Evolutionary conservation across 2,113 vertebrate species (phyloP).

Genomic region (Paraplagusia blochii): DNA sequence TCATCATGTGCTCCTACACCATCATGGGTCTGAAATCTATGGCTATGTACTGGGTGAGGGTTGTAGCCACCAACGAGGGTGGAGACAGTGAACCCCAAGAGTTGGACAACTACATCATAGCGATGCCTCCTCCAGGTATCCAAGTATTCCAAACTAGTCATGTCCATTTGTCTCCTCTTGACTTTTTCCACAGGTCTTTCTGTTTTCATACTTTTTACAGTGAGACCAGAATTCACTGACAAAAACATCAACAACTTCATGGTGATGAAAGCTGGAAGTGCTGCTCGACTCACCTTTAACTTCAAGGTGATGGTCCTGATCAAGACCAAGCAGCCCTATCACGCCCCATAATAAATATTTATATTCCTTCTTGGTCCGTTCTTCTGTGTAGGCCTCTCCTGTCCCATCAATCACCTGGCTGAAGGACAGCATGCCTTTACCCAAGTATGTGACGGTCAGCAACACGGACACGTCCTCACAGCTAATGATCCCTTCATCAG

Average conservation of each 20-base stretch:
- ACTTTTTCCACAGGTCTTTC: background rate
- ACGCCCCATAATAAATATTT: too few species aligned
- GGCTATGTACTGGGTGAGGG: constrained; percentile 78
- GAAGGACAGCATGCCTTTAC: constrained; percentile 79
- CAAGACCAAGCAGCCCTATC: background rate
- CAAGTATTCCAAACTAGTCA: constrained; percentile 50
- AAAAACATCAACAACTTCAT: constrained; percentile 75
- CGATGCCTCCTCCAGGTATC: constrained; percentile 71
- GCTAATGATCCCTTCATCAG: constrained; percentile 76
- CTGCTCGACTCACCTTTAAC: constrained; percentile 74
- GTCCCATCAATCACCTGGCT: constrained; percentile 79
- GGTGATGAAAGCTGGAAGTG: constrained; percentile 76
- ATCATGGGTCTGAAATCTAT: constrained; percentile 79
- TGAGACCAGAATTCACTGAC: constrained; percentile 79
- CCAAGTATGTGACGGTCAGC: constrained; percentile 63
- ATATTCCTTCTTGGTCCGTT: too few species aligned
- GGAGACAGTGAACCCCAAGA: constrained; percentile 73
- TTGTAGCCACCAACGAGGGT: constrained; percentile 76
- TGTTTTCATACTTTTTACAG: constrained; percentile 56
- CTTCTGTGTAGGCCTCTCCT: constrained; percentile 75
- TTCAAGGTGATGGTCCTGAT: constrained; percentile 81
- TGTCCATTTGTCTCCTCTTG: background rate
- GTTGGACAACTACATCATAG: constrained; percentile 70
- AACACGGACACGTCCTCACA: constrained; percentile 73
- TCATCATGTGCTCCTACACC: constrained; percentile 70